phyloP scores from a whole-genome alignment of 2,888 invertebrate genomes.

The Dynastes grantii region DNA sequence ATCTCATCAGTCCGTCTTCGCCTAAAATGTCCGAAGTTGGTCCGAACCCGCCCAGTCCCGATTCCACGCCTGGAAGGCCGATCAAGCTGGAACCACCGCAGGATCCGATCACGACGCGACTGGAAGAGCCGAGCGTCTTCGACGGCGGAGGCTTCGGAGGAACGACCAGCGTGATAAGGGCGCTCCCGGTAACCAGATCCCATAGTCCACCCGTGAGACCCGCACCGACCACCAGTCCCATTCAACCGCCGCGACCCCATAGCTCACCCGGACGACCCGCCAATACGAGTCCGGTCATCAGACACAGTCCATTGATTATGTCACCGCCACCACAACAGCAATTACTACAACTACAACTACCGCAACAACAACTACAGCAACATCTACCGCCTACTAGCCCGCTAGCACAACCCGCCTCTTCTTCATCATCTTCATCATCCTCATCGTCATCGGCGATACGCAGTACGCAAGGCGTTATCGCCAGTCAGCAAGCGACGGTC shows the following conservation, averaged over 20 bases:
- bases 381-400: conserved; percentile 65
- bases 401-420: conserved; percentile 66
- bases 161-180: conserved; percentile 67
- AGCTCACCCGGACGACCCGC: conserved; percentile 69
- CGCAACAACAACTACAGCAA: background rate
- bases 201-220: conserved; percentile 68
- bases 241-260: conserved; percentile 68
- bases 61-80: conserved; percentile 75
- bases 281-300: conserved; percentile 66
- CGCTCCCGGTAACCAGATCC: conserved; percentile 65
- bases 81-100: conserved; percentile 70
- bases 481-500: conserved; percentile 61
- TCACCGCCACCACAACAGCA: conserved; percentile 56
- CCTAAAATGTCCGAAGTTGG: conserved; percentile 83
- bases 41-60: conserved; percentile 74
- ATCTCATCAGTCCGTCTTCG: conserved; percentile 87
- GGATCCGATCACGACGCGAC: conserved; percentile 69
- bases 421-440: conserved; percentile 63
- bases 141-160: conserved; percentile 68
- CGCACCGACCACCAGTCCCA: conserved; percentile 65
- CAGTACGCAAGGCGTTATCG: conserved; percentile 64
- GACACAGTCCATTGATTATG: conserved; percentile 65
- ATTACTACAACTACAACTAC: background rate
- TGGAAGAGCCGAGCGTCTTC: conserved; percentile 74
- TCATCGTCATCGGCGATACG: conserved; percentile 51